Evolutionary conservation across 2,888 invertebrate genomes (phyloP), one percentile per base, ranked within the genome.

Genomic region (Byasa hedistus): DNA sequence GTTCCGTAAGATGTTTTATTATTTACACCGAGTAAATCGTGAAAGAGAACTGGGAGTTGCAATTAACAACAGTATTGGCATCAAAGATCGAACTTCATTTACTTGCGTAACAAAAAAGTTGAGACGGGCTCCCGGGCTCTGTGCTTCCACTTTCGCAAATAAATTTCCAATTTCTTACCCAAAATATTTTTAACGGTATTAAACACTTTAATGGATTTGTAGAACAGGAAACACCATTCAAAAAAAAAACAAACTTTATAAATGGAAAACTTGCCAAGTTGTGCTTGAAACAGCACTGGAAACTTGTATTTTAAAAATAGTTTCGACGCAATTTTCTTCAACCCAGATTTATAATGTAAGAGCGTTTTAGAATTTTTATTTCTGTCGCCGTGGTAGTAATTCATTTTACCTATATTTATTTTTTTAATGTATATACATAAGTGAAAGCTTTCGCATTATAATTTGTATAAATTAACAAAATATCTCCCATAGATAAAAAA

Each of bases 241-340:
- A 59, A 64, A 61, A 48, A 61, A 57, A 39, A 21, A 57, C 27
- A 44, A 57, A 66, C 39, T 57, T 52, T 62, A 57, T 58, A 66
- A 63, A 62, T 59, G 54, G 55, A 63, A 63, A 60, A 51, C 39
- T 65, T 59, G 55, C 66, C 66, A 60, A 66, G 59, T 56, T 60
- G 56, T 56, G 63, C 59, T 66, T 66, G 55, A 54, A 66, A 59
- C 59, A 59, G 63, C 55, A 63, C 56, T 56, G 58, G 55, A 66
- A 59, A 66, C 66, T 63, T 63, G 48, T 63, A 66, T 63, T 66
- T 63, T 66, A 63, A 66, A 65, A 66, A 66, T 66, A 58, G 66
- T 66, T 66, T 57, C 52, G 52, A 54, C 48, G 62, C 66, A 66
- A 63, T 63, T 66, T 67, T 67, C 66, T 67, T 59, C 63, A 63